Evolutionary conservation across 1,140 invertebrate genomes (phyloP).

Genomic region (Heliconius congener): DNA sequence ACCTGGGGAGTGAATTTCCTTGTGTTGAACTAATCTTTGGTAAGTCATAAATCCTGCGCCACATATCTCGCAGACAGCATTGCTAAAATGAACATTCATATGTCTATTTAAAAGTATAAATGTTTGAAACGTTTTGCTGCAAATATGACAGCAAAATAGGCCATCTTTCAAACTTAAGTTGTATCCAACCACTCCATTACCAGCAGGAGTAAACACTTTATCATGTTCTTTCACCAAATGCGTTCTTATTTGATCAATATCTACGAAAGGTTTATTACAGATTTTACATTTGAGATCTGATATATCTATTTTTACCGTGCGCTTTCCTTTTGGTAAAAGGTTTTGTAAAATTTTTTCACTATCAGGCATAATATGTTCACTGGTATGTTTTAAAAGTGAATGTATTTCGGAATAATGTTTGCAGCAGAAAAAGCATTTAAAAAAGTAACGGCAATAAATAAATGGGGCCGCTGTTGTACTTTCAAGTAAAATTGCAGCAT

Average conservation of each 20-base stretch:
- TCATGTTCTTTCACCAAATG: slow-evolving; percentile 52
- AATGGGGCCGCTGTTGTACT: slow-evolving; percentile 57
- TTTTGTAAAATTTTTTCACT: slow-evolving; percentile 18
- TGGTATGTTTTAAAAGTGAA: slow-evolving; percentile 49
- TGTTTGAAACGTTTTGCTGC: slow-evolving; percentile 56
- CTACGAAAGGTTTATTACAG: slow-evolving; percentile 16
- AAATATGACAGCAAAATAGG: slow-evolving; percentile 58
- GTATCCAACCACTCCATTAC: slow-evolving; percentile 59
- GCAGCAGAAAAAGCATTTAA: slow-evolving; percentile 66
- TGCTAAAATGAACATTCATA: slow-evolving; percentile 67
- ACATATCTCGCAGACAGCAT: slow-evolving; percentile 69
- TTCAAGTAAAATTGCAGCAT: slow-evolving; percentile 55
- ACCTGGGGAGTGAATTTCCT: slow-evolving; percentile 58
- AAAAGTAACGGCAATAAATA: slow-evolving; percentile 58
- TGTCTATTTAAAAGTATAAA: slow-evolving; percentile 64
- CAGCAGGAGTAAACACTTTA: slow-evolving; percentile 53
- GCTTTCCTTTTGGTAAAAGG: slow-evolving; percentile 27
- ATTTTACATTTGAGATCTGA: slow-evolving; percentile 30
- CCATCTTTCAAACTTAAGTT: slow-evolving; percentile 52
- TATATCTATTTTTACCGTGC: slow-evolving; percentile 31
- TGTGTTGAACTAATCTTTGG: slow-evolving; percentile 63
- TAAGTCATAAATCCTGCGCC: slow-evolving; percentile 67
- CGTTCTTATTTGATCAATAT: slow-evolving; percentile 48
- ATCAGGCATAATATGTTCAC: slow-evolving; percentile 39
- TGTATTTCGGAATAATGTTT: slow-evolving; percentile 56